Evolutionary conservation across 1,140 invertebrate species (phyloP), one percentile per base, ranked within the genome.

Genomic region (Subanguina moxae): DNA sequence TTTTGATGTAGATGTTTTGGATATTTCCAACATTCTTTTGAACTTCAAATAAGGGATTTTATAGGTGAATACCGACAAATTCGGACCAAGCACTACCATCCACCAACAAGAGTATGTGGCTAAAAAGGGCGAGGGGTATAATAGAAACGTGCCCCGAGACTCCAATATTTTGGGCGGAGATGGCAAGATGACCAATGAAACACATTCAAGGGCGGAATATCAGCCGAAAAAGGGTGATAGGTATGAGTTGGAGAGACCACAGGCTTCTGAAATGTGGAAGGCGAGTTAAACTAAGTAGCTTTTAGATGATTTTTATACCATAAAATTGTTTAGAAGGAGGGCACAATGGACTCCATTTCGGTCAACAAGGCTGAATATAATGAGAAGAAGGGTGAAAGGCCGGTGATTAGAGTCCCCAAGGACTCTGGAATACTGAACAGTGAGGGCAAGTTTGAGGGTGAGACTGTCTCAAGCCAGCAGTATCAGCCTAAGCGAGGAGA

Each of bases 251-350:
- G 28, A 76, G 42, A 27, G 56, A 38, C 70, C 71, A 0, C 25
- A 42, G 61, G 8, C 64, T 17, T 71, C 70, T 21, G 70, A 71
- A 43, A 76, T 71, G n/a, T 71, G 70, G 70, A 76, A 67, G 71
- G 42, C 17, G 11, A 38, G 3, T 38, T 5, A 38, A 5, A 38
- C 11, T 3, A 11, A 38, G 3, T 5, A 5, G 3, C 3, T 38
- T 38, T 38, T 3, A 38, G 32, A 38, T 38, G 11, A 38, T 38
- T 38, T 5, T 38, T 3, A 38, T 3, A 38, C 1, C 17, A 11
- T 23, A 68, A n/a, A 64, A 52, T 57, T 64, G 5, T 38, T 28
- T 21, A 75, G 74, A 75, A 52, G 61, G 74, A 76, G 19, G 70
- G 74, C 23, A 75, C n/a, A 3, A 77, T 72, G 74, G 75, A 73